phyloP scores from a whole-genome alignment of 1,140 invertebrate genomes.

The Diachasma alloeum region DNA sequence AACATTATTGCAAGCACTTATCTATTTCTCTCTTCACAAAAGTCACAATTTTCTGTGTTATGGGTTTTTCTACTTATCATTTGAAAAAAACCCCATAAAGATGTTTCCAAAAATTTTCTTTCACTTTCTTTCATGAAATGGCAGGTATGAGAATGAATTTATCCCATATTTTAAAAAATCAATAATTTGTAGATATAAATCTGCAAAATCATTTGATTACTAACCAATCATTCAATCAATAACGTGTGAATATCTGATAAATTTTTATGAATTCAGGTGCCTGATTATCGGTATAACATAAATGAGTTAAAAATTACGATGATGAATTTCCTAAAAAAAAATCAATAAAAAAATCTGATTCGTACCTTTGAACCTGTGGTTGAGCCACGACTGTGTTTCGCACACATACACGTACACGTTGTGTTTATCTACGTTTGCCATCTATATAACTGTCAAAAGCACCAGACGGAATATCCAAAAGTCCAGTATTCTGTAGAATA shows the following conservation, averaged over 20 bases:
- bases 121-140: background rate
- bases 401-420: slow-evolving; percentile 45
- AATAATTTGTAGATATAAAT: background rate
- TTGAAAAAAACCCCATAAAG: background rate
- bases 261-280: slow-evolving; percentile 66
- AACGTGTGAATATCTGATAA: slow-evolving; percentile 58
- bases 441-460: slow-evolving; percentile 61
- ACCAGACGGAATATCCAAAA: slow-evolving; percentile 51
- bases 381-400: slow-evolving; percentile 59
- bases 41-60: background rate
- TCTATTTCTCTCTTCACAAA: slow-evolving; percentile 3
- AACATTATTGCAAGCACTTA: slow-evolving; percentile 33
- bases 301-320: slow-evolving; percentile 62
- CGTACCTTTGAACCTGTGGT: slow-evolving; percentile 58
- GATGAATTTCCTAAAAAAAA: slow-evolving; percentile 55
- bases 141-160: background rate
- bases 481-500: background rate
- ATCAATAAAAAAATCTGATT: slow-evolving; percentile 54
- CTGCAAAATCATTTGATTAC: slow-evolving; percentile 1
- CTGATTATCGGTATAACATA: slow-evolving; percentile 61
- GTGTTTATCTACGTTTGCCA: slow-evolving; percentile 61
- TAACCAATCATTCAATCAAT: slow-evolving; percentile 39
- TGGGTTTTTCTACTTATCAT: background rate
- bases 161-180: background rate
- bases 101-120: background rate